Evolutionary conservation across 2,888 invertebrate species (phyloP), one percentile per base, ranked within the genome.

Genomic region (Miltochrista miniata): DNA sequence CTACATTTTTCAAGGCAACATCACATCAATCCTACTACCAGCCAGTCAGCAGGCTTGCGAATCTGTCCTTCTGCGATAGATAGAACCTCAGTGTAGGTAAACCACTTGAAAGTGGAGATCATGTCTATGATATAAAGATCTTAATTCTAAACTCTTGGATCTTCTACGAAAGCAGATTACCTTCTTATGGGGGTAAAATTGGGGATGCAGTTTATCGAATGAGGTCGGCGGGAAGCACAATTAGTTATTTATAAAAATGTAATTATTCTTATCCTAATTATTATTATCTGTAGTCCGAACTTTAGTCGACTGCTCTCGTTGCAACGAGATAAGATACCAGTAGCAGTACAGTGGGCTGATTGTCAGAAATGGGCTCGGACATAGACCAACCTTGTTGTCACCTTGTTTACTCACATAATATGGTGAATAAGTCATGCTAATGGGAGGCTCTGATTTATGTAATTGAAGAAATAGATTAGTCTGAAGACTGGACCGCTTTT

Each of bases 251-350:
- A 33, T 33, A 43, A 34, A 41, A 12, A n/a, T 7, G 10, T 18
- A 9, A 9, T 18, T 15, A 12, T 18, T 34, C 15, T 34, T 34
- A 12, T 12, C n/a, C 8, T 15, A 3, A 1, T n/a, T 8, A 7
- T 1, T 18, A 33, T 33, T 43, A 44, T 44, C 35, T 11, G 13
- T 44, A 34, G 13, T 35, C 34, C 35, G 13, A 43, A 44, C 44
- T 44, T 13, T 18, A 9, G 18, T 31, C 18, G 15, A 12, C 33
- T 24, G 35, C 11, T 35, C 34, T 35, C 12, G 11, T 44, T 35
- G 24, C 43, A 13, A 0, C 13, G 10, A 24, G 34, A 43, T 43
- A 43, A 44, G 44, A 44, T 44, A 43, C 11, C 7, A 7, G 12
- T 9, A 7, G 29, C 10, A 15, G 10, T 29, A 43, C 35, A 43